Conservation (phyloP, 2,888 invertebrate genomes). For the Cheilosia vernalis region DNA sequence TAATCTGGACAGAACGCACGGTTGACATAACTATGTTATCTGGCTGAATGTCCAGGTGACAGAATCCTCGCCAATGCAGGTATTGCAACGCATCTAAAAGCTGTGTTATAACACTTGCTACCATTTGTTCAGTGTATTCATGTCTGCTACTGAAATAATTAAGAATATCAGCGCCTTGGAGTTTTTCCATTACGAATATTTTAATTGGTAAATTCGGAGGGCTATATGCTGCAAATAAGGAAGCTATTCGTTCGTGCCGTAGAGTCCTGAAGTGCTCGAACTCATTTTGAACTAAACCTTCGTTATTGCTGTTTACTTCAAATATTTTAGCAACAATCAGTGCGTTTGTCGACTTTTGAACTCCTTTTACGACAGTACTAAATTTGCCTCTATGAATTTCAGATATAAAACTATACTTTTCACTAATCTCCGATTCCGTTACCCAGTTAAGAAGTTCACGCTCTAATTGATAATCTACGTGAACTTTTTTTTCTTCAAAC, state of each 20-base stretch:
- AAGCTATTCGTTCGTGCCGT: conserved; percentile 94
- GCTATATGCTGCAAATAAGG: conserved; percentile 89
- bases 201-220: conserved; percentile 88
- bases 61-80: conserved; percentile 96
- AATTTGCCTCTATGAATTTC: conserved; percentile 94
- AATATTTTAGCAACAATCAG: conserved; percentile 93
- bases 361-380: conserved; percentile 92
- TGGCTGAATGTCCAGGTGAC: conserved; percentile 95
- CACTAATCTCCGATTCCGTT: conserved; percentile 87
- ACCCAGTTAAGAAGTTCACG: conserved; percentile 90
- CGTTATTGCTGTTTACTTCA: conserved; percentile 87
- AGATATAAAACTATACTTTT: conserved; percentile 93
- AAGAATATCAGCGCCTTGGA: conserved; percentile 95
- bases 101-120: conserved; percentile 93
- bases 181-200: conserved; percentile 90
- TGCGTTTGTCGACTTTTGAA: conserved; percentile 89
- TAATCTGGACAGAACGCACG: conserved; percentile 92
- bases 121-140: conserved; percentile 96
- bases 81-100: conserved; percentile 95
- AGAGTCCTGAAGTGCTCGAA: conserved; percentile 92
- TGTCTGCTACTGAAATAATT: conserved; percentile 94
- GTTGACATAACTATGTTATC: conserved; percentile 97
- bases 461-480: conserved; percentile 90
- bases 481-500: conserved; percentile 86
- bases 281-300: conserved; percentile 89